phyloP scores from a whole-genome alignment of 1,140 invertebrate genomes.

The Pseudomyrmex pallidus region DNA sequence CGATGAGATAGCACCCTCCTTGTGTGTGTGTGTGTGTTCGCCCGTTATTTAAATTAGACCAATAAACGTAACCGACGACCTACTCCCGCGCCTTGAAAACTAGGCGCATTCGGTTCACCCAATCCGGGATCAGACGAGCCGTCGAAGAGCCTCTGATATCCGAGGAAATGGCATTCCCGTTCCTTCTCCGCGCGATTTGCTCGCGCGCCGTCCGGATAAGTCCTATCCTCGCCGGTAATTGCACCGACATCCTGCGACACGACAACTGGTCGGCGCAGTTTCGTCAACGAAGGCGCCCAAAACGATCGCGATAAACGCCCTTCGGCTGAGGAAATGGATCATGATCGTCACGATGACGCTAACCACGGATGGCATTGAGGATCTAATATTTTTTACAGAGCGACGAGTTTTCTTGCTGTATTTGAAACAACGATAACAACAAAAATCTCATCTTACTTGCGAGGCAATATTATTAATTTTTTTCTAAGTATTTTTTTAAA shows the following conservation, averaged over 20 bases:
- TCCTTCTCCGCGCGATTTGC: constrained; percentile 42
- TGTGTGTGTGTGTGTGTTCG: not conserved
- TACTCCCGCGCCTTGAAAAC: constrained; percentile 10
- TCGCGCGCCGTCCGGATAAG: constrained; percentile 44
- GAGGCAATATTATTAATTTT: not conserved
- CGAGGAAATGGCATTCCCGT: constrained; percentile 32
- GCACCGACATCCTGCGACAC: constrained; percentile 59
- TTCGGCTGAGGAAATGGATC: constrained; percentile 65
- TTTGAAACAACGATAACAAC: not conserved
- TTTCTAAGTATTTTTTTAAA: not conserved
- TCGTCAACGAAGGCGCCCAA: constrained; percentile 30
- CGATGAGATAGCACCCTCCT: constrained; percentile 56
- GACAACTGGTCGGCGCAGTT: constrained; percentile 41
- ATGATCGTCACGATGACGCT: constrained; percentile 61
- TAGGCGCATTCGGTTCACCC: not conserved
- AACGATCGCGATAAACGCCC: constrained; percentile 66
- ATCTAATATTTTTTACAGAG: not conserved
- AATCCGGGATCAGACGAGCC: constrained; percentile 21
- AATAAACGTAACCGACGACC: constrained; percentile 70
- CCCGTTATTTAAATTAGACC: constrained; percentile 80
- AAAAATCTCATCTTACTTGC: not conserved
- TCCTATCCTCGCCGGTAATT: constrained; percentile 64
- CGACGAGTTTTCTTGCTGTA: not conserved
- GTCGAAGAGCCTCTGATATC: constrained; percentile 38
- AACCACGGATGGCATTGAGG: not conserved